Evolutionary conservation across 1,140 invertebrate genomes (phyloP).

Genomic region (Cydia fagiglandana): DNA sequence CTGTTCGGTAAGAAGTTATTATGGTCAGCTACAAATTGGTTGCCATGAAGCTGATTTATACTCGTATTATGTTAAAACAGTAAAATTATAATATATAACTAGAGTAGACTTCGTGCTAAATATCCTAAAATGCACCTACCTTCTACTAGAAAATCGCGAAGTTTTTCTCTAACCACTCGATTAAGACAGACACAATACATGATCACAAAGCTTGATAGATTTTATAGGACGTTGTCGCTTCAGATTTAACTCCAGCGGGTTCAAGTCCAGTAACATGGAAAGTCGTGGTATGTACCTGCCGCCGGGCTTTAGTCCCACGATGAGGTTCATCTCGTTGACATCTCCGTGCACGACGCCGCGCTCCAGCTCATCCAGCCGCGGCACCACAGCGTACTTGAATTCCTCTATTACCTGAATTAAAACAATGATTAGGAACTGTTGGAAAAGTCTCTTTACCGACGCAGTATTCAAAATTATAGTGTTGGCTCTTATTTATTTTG

Average conservation of each 20-base stretch:
- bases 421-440: background rate
- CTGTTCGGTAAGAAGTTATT: too few species aligned
- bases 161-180: too few species aligned
- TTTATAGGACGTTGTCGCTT: background rate
- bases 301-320: slow-evolving; percentile 79
- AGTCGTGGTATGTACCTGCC: slow-evolving; percentile 47
- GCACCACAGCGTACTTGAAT: slow-evolving; percentile 84
- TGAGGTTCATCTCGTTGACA: slow-evolving; percentile 93
- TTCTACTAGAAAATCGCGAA: too few species aligned
- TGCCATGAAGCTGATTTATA: too few species aligned
- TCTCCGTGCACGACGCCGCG: slow-evolving; percentile 93
- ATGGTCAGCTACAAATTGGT: too few species aligned
- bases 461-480: background rate
- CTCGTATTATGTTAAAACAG: too few species aligned
- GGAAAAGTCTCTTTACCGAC: background rate
- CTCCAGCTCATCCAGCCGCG: slow-evolving; percentile 79
- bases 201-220: too few species aligned
- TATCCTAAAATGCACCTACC: too few species aligned
- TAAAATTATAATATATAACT: too few species aligned
- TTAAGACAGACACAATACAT: too few species aligned
- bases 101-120: too few species aligned
- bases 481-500: background rate
- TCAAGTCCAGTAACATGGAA: background rate
- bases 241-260: background rate
- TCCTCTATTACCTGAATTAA: slow-evolving; percentile 80